Conservation (phyloP, 1,140 invertebrate genomes). For the Pachypsylla venusta region DNA sequence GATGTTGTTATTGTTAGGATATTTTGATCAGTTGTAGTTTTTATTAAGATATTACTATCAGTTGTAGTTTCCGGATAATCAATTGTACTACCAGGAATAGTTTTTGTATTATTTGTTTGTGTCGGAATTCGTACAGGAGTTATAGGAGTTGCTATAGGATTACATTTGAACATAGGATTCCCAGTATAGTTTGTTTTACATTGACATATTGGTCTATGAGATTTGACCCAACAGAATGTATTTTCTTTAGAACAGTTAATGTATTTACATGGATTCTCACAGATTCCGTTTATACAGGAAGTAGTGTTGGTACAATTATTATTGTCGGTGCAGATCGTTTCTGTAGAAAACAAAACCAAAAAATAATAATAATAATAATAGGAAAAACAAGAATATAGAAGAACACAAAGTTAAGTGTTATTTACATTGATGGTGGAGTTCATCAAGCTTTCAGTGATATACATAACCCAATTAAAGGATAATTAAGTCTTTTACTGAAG, state of each 20-base stretch:
- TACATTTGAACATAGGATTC: conserved; percentile 30
- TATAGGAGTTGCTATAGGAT: background rate
- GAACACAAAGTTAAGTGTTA: no score
- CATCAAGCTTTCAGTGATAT: no score
- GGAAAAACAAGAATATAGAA: no score
- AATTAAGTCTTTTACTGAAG: no score
- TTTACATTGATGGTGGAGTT: no score
- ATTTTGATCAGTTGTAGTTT: background rate
- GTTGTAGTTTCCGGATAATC: background rate
- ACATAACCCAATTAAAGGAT: no score
- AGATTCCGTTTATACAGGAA: conserved; percentile 45
- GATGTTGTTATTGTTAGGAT: no score
- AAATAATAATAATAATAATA: no score
- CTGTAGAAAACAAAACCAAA: no score
- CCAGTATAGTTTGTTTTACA: conserved; percentile 30
- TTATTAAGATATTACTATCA: background rate
- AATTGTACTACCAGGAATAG: background rate
- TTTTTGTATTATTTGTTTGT: conserved; percentile 5
- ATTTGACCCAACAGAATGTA: conserved; percentile 39
- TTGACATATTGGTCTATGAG: conserved; percentile 38
- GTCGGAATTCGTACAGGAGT: background rate
- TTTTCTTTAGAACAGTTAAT: conserved; percentile 26
- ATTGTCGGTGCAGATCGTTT: conserved; percentile 42
- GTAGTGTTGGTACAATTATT: conserved; percentile 46
- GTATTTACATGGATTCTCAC: conserved; percentile 42